A percentile compares a stretch with the other conserved stretches of the same genome.
phyloP scores from a whole-genome alignment of 2,888 invertebrate genomes.

The Diarsia mendica region DNA sequence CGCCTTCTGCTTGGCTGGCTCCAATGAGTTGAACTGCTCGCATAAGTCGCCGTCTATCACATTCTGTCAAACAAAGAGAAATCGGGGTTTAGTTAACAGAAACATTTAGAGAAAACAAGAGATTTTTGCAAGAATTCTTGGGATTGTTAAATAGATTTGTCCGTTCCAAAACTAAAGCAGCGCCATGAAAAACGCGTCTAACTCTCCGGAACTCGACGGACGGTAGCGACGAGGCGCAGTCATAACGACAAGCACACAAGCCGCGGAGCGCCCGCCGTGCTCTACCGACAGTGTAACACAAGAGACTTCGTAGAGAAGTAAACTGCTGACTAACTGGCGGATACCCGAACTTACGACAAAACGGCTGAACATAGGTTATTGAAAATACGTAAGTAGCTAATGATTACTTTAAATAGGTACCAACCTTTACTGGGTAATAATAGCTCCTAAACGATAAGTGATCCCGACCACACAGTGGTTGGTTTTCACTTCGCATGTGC shows the following conservation, averaged over 20 bases:
- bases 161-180: slow-evolving; percentile 85
- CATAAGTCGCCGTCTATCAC: slow-evolving; percentile 99
- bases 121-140: background rate
- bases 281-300: slow-evolving; percentile 89
- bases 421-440: slow-evolving; percentile 98
- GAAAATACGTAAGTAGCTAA: background rate
- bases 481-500: slow-evolving; percentile 99
- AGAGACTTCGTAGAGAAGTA: slow-evolving; percentile 64
- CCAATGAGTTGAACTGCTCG: slow-evolving; percentile 99
- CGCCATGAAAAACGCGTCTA: slow-evolving; percentile 73
- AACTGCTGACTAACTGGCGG: slow-evolving; percentile 88
- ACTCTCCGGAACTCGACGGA: slow-evolving; percentile 85
- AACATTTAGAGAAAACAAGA: no score
- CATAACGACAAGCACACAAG: slow-evolving; percentile 80
- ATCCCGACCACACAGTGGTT: slow-evolving; percentile 98
- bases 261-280: slow-evolving; percentile 68
- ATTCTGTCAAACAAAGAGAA: slow-evolving; percentile 91
- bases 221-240: slow-evolving; percentile 72
- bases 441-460: slow-evolving; percentile 99
- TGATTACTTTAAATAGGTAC: slow-evolving; percentile 35
- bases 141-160: slow-evolving; percentile 69
- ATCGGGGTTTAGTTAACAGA: background rate
- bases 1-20: slow-evolving; percentile 97
- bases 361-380: slow-evolving; percentile 3
- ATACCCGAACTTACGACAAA: slow-evolving; percentile 9